These are phyloP conservation scores for Falco punctatus DNA, from an alignment of 2,113 vertebrate species.

Conservation along the genomic window DNA sequence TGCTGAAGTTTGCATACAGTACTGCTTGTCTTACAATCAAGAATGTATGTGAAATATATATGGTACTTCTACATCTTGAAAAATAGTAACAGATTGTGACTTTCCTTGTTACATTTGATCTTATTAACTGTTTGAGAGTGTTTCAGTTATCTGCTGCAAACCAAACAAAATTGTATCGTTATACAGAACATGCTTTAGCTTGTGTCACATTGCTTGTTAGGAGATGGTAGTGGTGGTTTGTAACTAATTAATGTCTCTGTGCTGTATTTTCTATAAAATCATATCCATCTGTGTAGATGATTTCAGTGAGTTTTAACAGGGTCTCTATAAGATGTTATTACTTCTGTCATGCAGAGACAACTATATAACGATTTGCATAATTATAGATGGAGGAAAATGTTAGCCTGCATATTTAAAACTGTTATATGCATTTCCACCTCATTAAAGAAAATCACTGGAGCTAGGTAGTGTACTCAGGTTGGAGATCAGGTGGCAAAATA, in stretches of 20 bases:
- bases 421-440: constrained; percentile 28
- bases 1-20: not conserved
- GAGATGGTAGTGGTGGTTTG: not conserved
- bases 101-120: not conserved
- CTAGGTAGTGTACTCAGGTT: not conserved
- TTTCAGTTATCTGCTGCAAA: not conserved
- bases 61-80: not conserved
- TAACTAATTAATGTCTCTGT: constrained; percentile 44
- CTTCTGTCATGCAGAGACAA: not conserved
- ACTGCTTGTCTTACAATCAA: not conserved
- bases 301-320: constrained; percentile 47
- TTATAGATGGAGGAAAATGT: constrained; percentile 23
- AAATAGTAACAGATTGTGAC: constrained; percentile 2
- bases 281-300: constrained; percentile 25
- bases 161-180: not conserved
- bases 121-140: not conserved
- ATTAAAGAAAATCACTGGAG: constrained; percentile 45
- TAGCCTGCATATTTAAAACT: constrained; percentile 39
- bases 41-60: not conserved
- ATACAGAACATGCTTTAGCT: not conserved
- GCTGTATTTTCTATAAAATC: constrained; percentile 37
- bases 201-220: not conserved
- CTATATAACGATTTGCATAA: constrained; percentile 42
- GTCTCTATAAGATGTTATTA: constrained; percentile 36
- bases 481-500: constrained; percentile 21